Base-by-base conservation (phyloP, 2,797 vertebrate species). In the Esox masquinongy region DNA sequence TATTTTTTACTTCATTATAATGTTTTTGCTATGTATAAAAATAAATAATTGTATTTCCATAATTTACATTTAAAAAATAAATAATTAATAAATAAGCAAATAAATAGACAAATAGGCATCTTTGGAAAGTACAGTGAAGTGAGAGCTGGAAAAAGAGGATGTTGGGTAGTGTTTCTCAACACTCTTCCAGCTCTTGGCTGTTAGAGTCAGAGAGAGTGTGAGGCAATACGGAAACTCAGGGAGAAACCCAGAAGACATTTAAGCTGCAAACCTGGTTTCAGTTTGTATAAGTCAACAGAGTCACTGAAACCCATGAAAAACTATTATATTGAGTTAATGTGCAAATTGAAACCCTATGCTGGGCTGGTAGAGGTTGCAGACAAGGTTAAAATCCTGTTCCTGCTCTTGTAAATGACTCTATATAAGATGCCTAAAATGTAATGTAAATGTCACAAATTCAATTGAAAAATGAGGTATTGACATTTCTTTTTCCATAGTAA, bases 51-150 rank as follows among this genome's bases (percentile, higher is more conserved):
- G 6, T 49, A 50, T 71, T 71, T 69, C 47, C 7, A 39, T 71
- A 12, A 4, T 19, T 83, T 15, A 89, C 14, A 34, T 29, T 31
- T 50, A 39, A 29, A 31, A 39, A 76, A 76, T 76, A 49, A 61
- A 63, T 29, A 39, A 31, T 90, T 91, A 92, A 53, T 69, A 75
- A 91, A 92, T 92, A 83, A 24, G 85, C 83, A 47, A 15, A 80
- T 79, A 72, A 61, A 49, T 50, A n/a, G 75, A 82, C 84, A 84
- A 81, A 87, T 86, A 84, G 56, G 84, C 73, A 68, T 85, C 26
- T 84, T 64, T 84, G 92, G 91, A 92, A 94, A 94, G 89, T 93
- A 87, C 90, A 77, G 79, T 74, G 78, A 19, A 81, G 73, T 73
- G 68, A 85, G 74, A n/a, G 53, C 77, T 74, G 68, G 43, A 75